Percentiles rank a stretch among this genome's conserved stretches.
Evolutionary conservation across 2,888 invertebrate species (phyloP).

Genomic region (Heliconius erato): DNA sequence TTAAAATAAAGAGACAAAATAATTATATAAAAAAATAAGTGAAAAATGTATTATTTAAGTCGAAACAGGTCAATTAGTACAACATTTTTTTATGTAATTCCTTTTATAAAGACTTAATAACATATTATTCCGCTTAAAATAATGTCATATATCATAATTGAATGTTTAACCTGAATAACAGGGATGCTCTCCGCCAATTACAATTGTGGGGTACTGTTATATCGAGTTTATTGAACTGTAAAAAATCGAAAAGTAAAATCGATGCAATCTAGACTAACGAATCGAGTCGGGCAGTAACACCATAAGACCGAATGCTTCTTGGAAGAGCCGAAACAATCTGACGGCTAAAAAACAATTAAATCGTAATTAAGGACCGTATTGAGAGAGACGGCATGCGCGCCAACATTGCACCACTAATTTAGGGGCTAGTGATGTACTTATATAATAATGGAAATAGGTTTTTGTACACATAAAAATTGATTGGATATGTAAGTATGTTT

Average conservation of each 20-base stretch:
- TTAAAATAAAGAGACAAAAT: slow-evolving; percentile 5
- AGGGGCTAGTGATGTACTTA: slow-evolving; percentile 63
- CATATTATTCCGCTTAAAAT: slow-evolving; percentile 4
- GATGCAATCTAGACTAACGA: slow-evolving; percentile 62
- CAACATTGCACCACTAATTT: slow-evolving; percentile 71
- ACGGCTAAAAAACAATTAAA: slow-evolving; percentile 83
- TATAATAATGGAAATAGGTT: slow-evolving; percentile 40
- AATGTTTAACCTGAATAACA: slow-evolving; percentile 31
- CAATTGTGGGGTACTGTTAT: slow-evolving; percentile 42
- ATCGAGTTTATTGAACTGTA: slow-evolving; percentile 54
- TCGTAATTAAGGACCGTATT: slow-evolving; percentile 83
- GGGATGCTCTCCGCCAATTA: slow-evolving; percentile 20
- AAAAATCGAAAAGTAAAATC: slow-evolving; percentile 54
- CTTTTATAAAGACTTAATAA: slow-evolving; percentile 21
- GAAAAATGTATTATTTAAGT: slow-evolving; percentile 13
- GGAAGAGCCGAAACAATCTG: slow-evolving; percentile 74
- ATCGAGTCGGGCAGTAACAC: slow-evolving; percentile 53
- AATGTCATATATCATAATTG: slow-evolving; percentile 27
- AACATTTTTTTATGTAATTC: slow-evolving; percentile 18
- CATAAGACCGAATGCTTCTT: slow-evolving; percentile 64
- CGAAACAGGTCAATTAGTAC: slow-evolving; percentile 27
- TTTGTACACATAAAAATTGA: slow-evolving; percentile 16
- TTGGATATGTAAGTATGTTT: slow-evolving; percentile 7
- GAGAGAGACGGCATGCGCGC: slow-evolving; percentile 75
- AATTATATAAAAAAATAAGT: slow-evolving; percentile 5